Base-by-base conservation (phyloP, 2,888 invertebrate species). In the Teinopalpus imperialis region DNA sequence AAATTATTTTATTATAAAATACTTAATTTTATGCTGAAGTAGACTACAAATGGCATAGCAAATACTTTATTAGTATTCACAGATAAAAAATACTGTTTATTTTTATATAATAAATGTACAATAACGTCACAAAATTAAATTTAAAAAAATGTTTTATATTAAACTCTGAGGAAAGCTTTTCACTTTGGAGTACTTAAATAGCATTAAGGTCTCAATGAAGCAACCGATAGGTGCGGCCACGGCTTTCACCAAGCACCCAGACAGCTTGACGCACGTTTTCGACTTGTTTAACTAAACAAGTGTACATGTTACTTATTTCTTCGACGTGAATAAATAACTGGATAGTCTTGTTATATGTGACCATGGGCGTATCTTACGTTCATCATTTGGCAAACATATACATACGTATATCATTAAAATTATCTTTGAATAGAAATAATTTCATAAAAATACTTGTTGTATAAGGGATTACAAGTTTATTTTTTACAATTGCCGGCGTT, bases 221-320 rank as follows among this genome's bases (percentile, higher is more conserved):
- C 63, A 60, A 55, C 49, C 54, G 39, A 45, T 40, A 60, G 69
- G 65, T 61, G 68, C 59, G 67, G 66, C 55, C 49, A 40, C 42
- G 36, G 63, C 63, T 30, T 64, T 64, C 66, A 29, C 43, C 37
- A 12, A 7, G n/a, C 26, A 6, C 18, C 32, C 44, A 39, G 44
- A 44, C 44, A 31, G 44, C 32, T 8, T 26, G 31, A 32, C 43
- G 39, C 51, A 46, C 34, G 39, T 40, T 42, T 34, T 29, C 41
- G 10, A 20, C 24, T 37, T 27, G 26, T 30, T 21, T 20, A 24
- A 23, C 7, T 35, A 13, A 20, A 43, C 40, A 39, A 36, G 27
- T 26, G 20, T 30, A 31, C 14, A 10, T 45, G 23, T 24, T 31
- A 5, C 31, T 31, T 23, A 23, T 20, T 29, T 20, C 14, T 10